Percentiles rank a stretch among this genome's conserved stretches.
Conservation (phyloP, 2,113 vertebrate species). For the Nipponia nippon region DNA sequence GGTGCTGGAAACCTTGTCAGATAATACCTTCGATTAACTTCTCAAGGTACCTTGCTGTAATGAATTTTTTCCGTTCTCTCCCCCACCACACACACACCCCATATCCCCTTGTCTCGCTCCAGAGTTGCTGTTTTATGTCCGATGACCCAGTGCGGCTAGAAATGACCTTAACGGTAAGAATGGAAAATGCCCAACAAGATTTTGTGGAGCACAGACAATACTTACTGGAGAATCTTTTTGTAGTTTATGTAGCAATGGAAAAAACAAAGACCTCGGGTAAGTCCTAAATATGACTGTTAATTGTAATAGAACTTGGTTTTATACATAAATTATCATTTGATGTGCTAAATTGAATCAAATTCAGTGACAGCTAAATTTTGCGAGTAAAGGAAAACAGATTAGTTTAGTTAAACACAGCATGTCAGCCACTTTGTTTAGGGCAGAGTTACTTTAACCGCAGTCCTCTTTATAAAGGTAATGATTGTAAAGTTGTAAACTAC, state of each 20-base stretch:
- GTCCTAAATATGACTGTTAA: background rate
- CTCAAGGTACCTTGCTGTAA: background rate
- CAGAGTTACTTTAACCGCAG: background rate
- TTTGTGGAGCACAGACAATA: slow-evolving; percentile 92
- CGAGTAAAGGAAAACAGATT: background rate
- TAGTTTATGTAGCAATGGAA: slow-evolving; percentile 83
- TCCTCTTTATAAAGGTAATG: background rate
- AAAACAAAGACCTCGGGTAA: slow-evolving; percentile 73
- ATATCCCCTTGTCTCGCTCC: slow-evolving; percentile 20
- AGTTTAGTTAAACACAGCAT: background rate
- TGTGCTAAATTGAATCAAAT: background rate
- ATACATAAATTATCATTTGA: background rate
- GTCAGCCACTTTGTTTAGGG: background rate
- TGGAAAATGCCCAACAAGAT: slow-evolving; percentile 80
- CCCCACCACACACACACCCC: background rate
- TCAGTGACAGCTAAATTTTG: background rate
- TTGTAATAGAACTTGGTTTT: background rate
- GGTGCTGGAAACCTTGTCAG: background rate
- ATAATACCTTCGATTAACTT: background rate
- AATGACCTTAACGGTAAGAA: slow-evolving; percentile 86
- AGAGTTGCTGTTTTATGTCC: slow-evolving; percentile 87
- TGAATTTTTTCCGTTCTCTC: background rate
- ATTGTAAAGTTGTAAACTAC: background rate
- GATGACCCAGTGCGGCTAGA: slow-evolving; percentile 82
- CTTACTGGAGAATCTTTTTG: slow-evolving; percentile 90